Percentiles rank a stretch among this genome's conserved stretches.
phyloP scores from a whole-genome alignment of 2,113 vertebrate genomes.

The Mormyrus iriodes region DNA sequence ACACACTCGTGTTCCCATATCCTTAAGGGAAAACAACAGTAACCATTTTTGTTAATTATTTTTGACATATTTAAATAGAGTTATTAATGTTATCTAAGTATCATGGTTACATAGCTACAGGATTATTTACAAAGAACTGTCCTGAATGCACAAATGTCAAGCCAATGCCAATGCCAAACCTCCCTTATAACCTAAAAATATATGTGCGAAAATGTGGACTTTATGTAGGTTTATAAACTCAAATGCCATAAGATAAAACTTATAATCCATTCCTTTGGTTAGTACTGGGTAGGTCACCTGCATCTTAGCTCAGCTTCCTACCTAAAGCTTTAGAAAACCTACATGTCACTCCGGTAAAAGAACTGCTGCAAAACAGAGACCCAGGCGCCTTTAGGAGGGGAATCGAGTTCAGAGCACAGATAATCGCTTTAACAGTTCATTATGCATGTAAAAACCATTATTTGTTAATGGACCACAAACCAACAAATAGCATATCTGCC shows the following conservation, averaged over 20 bases:
- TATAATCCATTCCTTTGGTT: not conserved
- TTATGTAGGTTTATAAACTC: not conserved
- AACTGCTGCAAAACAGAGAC: not conserved
- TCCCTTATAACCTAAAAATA: not conserved
- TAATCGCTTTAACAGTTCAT: not conserved
- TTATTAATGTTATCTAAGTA: not conserved
- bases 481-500: not conserved
- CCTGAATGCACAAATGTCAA: not conserved
- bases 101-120: not conserved
- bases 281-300: not conserved
- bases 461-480: not conserved
- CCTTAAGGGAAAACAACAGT: not conserved
- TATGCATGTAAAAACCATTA: not conserved
- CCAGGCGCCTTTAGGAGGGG: not conserved
- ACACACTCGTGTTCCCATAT: not conserved
- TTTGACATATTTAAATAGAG: not conserved
- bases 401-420: not conserved
- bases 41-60: not conserved
- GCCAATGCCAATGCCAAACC: too few relatives aligned
- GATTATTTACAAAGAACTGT: not conserved
- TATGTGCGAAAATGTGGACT: not conserved
- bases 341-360: not conserved
- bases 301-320: not conserved
- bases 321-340: not conserved
- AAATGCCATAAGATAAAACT: not conserved